Evolutionary conservation across 2,888 invertebrate genomes (phyloP), one percentile per base, ranked within the genome.

Genomic region (Lampropteryx suffumata): DNA sequence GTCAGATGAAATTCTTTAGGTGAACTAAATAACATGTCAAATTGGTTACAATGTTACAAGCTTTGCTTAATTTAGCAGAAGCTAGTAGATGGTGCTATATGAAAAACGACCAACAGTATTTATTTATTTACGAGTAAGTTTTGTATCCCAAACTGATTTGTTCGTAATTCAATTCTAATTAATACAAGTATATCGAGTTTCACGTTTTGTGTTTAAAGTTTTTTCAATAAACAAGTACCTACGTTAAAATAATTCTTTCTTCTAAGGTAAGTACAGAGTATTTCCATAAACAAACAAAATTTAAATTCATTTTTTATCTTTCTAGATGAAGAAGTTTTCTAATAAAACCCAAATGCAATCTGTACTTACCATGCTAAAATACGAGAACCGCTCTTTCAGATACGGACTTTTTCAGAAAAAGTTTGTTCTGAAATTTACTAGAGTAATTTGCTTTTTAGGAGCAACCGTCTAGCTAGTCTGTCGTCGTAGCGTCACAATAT

Each of bases 261-360:
- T 52, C 28, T 27, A 51, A 39, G 33, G 50, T 41, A 29, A 13
- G 37, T 24, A 24, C 24, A 43, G 30, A 47, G 35, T 53, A 53
- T 59, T 53, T 55, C 55, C 51, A 45, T 55, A 53, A 57, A 57
- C 48, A 59, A 56, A 59, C 59, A 51, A 59, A n/a, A 57, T 59
- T 55, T 50, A 54, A 54, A 55, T 55, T 57, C 44, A 57, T 59
- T 53, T 57, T 54, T 57, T 55, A 59, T 57, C 51, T 58, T 33
- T 55, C 49, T 34, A 51, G 49, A 57, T 39, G 50, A 50, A 56
- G 65, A 73, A 76, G 61, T 76, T 75, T 65, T 63, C 62, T 65
- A 70, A 75, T 76, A 76, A 75, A 73, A 74, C 65, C 69, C 62
- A 67, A 71, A 76, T 72, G 71, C 66, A 64, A 67, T 69, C 61